These are phyloP conservation scores for Hippopotamus amphibius DNA, from an alignment of 2,113 vertebrate species.

Conservation along the genomic window DNA sequence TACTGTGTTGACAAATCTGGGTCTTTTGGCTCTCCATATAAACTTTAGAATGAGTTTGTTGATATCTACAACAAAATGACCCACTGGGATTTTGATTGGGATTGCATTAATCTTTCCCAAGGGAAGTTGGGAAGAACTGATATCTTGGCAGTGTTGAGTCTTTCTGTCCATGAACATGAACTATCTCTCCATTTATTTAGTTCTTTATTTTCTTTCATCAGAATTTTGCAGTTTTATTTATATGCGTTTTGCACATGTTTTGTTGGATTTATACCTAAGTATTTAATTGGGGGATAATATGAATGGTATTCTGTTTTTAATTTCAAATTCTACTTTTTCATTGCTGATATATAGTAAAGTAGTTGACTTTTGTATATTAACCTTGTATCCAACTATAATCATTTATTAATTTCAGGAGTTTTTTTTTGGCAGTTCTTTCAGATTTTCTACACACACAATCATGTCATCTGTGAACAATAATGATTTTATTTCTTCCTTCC, in stretches of 20 bases:
- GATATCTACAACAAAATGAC: not conserved
- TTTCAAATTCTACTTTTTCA: not conserved
- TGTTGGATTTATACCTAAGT: not conserved
- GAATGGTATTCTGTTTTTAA: not conserved
- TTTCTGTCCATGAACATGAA: not conserved
- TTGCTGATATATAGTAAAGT: not conserved
- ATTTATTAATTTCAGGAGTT: not conserved
- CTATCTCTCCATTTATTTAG: not conserved
- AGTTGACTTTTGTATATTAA: not conserved
- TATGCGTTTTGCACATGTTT: not conserved
- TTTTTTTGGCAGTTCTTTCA: too few relatives aligned
- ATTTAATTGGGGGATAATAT: not conserved
- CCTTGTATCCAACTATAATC: not conserved
- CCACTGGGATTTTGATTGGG: not conserved
- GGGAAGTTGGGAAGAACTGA: not conserved
- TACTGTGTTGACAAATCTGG: not conserved
- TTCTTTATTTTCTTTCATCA: not conserved
- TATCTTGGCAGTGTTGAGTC: not conserved
- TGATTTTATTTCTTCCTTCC: not conserved
- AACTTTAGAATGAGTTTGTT: not conserved
- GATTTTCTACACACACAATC: too few relatives aligned
- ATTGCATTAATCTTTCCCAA: not conserved
- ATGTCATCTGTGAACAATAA: too few relatives aligned
- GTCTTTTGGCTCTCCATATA: not conserved
- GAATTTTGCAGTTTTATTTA: not conserved